These are phyloP conservation scores for Parthenolecanium corni DNA, from an alignment of 2,888 invertebrate species.

Conservation along the genomic window DNA sequence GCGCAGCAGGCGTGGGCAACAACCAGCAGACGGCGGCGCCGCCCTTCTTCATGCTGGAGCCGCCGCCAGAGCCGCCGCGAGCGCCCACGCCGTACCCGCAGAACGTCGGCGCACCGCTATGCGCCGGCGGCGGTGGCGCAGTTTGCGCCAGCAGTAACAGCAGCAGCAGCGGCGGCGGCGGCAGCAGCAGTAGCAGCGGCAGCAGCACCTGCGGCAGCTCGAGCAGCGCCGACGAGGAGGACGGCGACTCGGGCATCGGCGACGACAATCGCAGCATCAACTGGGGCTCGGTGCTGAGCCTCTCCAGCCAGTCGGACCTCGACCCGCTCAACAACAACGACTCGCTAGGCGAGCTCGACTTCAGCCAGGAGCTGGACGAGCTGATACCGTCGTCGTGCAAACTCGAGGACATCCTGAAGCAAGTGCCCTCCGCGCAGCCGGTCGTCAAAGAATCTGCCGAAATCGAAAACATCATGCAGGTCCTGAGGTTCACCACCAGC, in stretches of 20 bases:
- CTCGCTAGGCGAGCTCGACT: slow-evolving; percentile 40
- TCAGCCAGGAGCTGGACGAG: slow-evolving; percentile 45
- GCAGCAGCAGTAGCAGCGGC: neutral
- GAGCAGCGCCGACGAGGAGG: slow-evolving; percentile 21
- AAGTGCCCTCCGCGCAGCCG: slow-evolving; percentile 36
- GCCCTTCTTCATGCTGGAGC: slow-evolving; percentile 42
- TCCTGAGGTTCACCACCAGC: slow-evolving; percentile 27
- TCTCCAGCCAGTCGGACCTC: slow-evolving; percentile 69
- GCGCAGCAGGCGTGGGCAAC: too few species aligned
- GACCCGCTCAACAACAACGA: slow-evolving; percentile 73
- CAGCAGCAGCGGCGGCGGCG: slow-evolving; percentile 1
- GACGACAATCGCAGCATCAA: slow-evolving; percentile 60
- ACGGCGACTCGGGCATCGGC: slow-evolving; percentile 32
- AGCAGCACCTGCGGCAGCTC: neutral
- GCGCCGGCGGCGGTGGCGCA: too few species aligned
- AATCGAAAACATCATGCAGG: slow-evolving; percentile 27
- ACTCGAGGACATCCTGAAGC: slow-evolving; percentile 44
- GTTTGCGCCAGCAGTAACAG: slow-evolving; percentile 34
- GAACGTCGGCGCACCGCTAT: too few species aligned
- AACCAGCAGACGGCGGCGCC: slow-evolving; percentile 39
- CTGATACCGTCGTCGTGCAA: slow-evolving; percentile 44
- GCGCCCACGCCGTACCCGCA: slow-evolving; percentile 40
- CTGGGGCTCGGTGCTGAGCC: slow-evolving; percentile 81
- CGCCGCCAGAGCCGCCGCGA: slow-evolving; percentile 37
- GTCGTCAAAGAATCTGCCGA: slow-evolving; percentile 20